These are phyloP conservation scores for Oeneis ivallda DNA, from an alignment of 2,888 invertebrate species.

Conservation along the genomic window DNA sequence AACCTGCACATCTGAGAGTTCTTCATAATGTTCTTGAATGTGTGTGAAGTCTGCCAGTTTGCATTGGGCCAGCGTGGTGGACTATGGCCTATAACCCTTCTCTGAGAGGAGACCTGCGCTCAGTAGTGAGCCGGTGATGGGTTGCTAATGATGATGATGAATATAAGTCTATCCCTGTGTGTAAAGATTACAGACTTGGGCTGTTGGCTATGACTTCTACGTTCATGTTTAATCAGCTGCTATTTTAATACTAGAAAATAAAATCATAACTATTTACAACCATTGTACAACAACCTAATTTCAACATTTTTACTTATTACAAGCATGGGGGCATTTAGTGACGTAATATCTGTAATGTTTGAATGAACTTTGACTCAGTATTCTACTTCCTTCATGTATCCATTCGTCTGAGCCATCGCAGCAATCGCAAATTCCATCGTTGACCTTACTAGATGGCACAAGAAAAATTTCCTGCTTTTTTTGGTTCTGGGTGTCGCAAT, in stretches of 20 bases:
- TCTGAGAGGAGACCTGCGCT: no score
- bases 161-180: no score
- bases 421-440: conserved; percentile 97
- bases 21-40: no score
- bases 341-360: conserved; percentile 62
- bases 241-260: not conserved
- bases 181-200: no score
- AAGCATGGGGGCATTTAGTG: conserved; percentile 56
- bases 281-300: not conserved
- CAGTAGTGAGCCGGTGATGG: no score
- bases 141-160: no score
- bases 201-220: no score
- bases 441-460: conserved; percentile 89
- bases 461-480: conserved; percentile 57
- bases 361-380: conserved; percentile 60
- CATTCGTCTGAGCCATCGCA: conserved; percentile 96
- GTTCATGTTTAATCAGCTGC: not conserved
- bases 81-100: no score
- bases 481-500: conserved; percentile 84
- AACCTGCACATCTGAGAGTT: no score
- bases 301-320: conserved; percentile 40
- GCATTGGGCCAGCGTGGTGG: no score
- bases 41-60: no score
- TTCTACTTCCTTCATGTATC: conserved; percentile 51
- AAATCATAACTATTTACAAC: conserved; percentile 24